Percentiles rank a stretch among this genome's conserved stretches.
phyloP scores from a whole-genome alignment of 2,113 vertebrate genomes.

The Neotoma lepida region DNA sequence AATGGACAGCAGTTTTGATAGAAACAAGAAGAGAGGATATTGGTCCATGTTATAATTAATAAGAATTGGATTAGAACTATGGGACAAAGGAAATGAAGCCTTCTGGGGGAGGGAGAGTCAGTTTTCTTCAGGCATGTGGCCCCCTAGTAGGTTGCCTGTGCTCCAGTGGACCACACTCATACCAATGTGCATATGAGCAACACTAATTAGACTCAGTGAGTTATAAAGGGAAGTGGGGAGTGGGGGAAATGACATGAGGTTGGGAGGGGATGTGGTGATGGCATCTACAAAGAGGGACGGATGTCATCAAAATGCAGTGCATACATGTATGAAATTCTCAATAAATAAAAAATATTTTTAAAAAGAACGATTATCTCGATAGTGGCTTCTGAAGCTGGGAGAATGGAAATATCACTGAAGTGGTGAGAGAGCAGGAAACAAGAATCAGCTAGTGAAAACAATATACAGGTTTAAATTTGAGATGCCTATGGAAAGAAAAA shows the following conservation, averaged over 20 bases:
- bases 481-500: not conserved
- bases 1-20: not conserved
- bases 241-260: not conserved
- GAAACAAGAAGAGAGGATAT: not conserved
- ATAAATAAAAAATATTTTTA: not conserved
- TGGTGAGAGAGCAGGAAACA: not conserved
- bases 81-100: not conserved
- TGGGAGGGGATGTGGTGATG: not conserved
- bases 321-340: no score
- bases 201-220: not conserved
- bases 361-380: not conserved
- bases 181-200: not conserved
- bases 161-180: not conserved
- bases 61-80: not conserved
- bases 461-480: not conserved
- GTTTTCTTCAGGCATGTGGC: not conserved
- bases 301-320: not conserved
- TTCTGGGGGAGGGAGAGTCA: not conserved
- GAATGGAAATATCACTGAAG: not conserved
- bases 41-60: not conserved
- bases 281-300: not conserved
- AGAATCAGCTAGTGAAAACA: not conserved
- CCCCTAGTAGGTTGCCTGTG: not conserved
- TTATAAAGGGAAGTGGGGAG: not conserved
- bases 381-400: not conserved